These are phyloP conservation scores for Procambarus virginalis DNA, from an alignment of 1,140 invertebrate genomes.

Conservation along the genomic window DNA sequence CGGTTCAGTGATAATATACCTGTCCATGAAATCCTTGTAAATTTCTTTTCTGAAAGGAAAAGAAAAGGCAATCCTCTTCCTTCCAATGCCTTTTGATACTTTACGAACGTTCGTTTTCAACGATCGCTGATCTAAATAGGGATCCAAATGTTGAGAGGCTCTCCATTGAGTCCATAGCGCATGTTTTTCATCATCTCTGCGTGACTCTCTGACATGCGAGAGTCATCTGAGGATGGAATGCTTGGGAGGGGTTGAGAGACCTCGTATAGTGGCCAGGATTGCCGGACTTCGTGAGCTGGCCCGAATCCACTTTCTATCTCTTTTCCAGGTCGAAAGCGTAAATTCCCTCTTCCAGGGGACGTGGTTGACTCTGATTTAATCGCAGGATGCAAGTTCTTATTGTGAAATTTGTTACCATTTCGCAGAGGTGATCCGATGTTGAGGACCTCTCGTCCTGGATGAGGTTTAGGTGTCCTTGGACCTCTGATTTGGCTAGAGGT, in stretches of 20 bases:
- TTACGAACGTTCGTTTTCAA: no score
- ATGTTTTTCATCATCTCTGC: slow-evolving; percentile 48
- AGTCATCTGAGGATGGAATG: neutral
- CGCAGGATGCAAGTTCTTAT: neutral
- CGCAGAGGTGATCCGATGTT: neutral
- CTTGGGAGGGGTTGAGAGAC: slow-evolving; percentile 41
- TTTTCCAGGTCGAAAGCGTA: neutral
- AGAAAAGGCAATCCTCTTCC: no score
- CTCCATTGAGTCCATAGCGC: slow-evolving; percentile 37
- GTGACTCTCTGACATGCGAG: slow-evolving; percentile 47
- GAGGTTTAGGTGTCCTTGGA: neutral
- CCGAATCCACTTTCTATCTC: slow-evolving; percentile 27
- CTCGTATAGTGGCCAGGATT: neutral
- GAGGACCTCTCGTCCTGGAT: neutral
- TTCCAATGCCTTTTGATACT: no score
- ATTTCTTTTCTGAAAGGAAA: no score
- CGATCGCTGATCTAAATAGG: slow-evolving; percentile 2
- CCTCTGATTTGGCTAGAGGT: neutral
- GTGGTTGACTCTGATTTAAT: neutral
- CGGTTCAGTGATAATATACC: no score
- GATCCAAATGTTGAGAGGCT: slow-evolving; percentile 53
- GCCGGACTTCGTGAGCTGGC: no score
- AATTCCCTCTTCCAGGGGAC: neutral
- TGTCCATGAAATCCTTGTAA: no score
- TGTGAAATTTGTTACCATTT: neutral